phyloP scores from a whole-genome alignment of 2,797 vertebrate genomes.

The Alouatta caraya region DNA sequence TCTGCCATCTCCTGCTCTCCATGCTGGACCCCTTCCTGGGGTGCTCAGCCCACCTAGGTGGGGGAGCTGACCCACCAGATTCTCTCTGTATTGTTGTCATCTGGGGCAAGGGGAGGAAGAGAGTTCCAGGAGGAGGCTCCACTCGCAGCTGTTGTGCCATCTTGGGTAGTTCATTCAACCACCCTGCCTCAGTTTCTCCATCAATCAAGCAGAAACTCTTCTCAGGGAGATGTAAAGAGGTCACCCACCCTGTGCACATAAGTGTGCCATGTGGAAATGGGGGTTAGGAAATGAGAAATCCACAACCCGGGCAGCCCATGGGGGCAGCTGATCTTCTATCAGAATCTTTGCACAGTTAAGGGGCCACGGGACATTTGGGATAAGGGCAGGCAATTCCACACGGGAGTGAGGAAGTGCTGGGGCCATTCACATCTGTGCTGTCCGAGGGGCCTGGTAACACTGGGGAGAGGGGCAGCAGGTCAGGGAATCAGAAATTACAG shows the following conservation, averaged over 20 bases:
- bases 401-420: fast-evolving
- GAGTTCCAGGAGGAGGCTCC: background rate
- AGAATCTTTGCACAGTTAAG: background rate
- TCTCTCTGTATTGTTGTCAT: background rate
- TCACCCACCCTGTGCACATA: background rate
- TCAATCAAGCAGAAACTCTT: background rate
- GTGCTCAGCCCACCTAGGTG: background rate
- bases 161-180: background rate
- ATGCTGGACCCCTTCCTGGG: background rate
- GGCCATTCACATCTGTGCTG: background rate
- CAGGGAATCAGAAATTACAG: background rate
- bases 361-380: background rate
- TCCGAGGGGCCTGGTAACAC: background rate
- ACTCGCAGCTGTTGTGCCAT: background rate
- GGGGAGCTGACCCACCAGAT: background rate
- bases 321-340: background rate
- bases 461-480: background rate
- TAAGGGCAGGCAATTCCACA: background rate
- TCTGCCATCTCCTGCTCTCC: background rate
- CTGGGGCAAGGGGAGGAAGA: background rate
- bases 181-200: constrained; percentile 20
- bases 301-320: background rate
- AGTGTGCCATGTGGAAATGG: fast-evolving
- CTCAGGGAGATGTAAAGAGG: background rate
- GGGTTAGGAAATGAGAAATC: background rate